phyloP scores from a whole-genome alignment of 2,888 invertebrate species.

The Silvanus unidentatus region DNA sequence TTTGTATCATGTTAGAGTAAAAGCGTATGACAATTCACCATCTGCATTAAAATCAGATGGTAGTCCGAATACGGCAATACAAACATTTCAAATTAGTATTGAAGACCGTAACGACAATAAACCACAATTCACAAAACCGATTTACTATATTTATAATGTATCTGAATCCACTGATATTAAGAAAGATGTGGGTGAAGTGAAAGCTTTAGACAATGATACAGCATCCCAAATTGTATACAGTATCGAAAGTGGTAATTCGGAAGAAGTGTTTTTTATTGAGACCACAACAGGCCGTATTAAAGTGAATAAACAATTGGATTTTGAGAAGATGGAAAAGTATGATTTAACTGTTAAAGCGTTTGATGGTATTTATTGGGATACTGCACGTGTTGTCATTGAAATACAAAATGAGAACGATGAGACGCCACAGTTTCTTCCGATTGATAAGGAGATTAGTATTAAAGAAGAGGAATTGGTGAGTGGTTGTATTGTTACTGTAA shows the following conservation, averaged over 20 bases:
- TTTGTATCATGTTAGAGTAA: slow-evolving; percentile 76
- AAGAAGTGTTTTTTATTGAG: slow-evolving; percentile 81
- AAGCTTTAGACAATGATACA: slow-evolving; percentile 82
- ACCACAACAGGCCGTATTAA: slow-evolving; percentile 79
- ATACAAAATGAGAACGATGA: slow-evolving; percentile 92
- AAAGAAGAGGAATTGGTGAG: slow-evolving; percentile 66
- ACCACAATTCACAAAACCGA: slow-evolving; percentile 75
- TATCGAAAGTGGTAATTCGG: slow-evolving; percentile 79
- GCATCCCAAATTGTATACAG: slow-evolving; percentile 82
- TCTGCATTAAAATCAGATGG: slow-evolving; percentile 61
- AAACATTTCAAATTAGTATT: slow-evolving; percentile 84
- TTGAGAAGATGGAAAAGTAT: slow-evolving; percentile 79
- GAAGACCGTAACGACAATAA: slow-evolving; percentile 95
- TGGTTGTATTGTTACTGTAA: slow-evolving; percentile 65
- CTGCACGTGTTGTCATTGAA: slow-evolving; percentile 75
- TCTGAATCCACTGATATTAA: slow-evolving; percentile 81
- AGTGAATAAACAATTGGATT: slow-evolving; percentile 73
- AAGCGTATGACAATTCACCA: slow-evolving; percentile 84
- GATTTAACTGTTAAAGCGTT: slow-evolving; percentile 76
- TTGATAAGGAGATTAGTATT: slow-evolving; percentile 67
- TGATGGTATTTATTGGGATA: slow-evolving; percentile 78
- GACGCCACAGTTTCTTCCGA: slow-evolving; percentile 71
- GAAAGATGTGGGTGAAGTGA: slow-evolving; percentile 78
- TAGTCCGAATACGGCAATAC: slow-evolving; percentile 68
- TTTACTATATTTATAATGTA: slow-evolving; percentile 68